Conservation (phyloP, 2,888 invertebrate genomes). For the Lasioglossum vierecki region DNA sequence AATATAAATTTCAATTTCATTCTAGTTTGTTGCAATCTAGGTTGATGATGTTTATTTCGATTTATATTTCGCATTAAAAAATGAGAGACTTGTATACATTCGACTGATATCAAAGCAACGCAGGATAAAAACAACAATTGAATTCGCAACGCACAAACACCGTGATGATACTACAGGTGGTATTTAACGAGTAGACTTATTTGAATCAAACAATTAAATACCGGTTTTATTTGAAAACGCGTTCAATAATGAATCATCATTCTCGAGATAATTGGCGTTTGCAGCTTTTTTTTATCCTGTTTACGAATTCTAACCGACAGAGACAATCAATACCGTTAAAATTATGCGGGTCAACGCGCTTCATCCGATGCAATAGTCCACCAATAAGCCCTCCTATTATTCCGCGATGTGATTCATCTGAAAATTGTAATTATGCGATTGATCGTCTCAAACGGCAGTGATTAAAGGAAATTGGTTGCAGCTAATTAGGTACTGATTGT, state of each 20-base stretch:
- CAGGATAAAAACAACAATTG: neutral
- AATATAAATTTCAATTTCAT: too few relatives aligned
- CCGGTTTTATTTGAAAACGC: neutral
- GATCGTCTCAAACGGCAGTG: neutral
- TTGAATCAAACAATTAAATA: neutral
- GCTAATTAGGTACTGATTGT: conserved; percentile 13
- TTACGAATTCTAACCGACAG: conserved; percentile 5
- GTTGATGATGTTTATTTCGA: too few relatives aligned
- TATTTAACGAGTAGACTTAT: neutral
- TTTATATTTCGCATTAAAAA: too few relatives aligned
- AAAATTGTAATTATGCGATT: conserved; percentile 30
- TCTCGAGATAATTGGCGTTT: neutral
- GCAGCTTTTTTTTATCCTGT: neutral
- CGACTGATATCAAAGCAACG: neutral
- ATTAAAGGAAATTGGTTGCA: conserved; percentile 17
- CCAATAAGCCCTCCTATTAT: conserved; percentile 26
- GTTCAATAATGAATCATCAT: neutral
- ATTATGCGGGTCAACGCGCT: conserved; percentile 16
- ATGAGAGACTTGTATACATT: neutral
- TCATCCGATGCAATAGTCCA: neutral
- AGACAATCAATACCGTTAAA: conserved; percentile 26
- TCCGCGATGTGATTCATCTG: conserved; percentile 8
- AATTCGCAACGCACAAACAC: neutral
- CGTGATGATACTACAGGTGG: neutral
- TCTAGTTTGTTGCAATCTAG: too few relatives aligned